phyloP scores from a whole-genome alignment of 2,888 invertebrate species.

The Papilio protenor region DNA sequence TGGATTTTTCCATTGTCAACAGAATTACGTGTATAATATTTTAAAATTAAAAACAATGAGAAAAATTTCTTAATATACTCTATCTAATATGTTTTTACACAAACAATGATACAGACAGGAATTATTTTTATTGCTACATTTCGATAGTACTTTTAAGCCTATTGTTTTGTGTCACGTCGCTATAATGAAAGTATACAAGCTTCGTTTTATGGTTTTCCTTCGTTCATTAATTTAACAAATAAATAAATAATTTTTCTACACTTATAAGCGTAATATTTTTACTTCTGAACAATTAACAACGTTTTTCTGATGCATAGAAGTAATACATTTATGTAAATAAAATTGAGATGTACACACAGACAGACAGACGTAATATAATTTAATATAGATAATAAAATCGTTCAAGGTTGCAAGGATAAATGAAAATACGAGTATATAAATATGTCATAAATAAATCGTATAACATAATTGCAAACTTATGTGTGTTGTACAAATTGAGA shows the following conservation, averaged over 20 bases:
- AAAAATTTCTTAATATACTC: conserved; percentile 17
- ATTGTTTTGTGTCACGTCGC: conserved; percentile 43
- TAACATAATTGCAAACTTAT: conserved; percentile 10
- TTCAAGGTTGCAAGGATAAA: conserved; percentile 24
- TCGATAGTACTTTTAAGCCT: conserved; percentile 24
- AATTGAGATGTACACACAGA: neutral
- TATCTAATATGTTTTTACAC: conserved; percentile 11
- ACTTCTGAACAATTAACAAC: neutral
- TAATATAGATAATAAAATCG: conserved; percentile 2
- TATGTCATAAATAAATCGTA: conserved; percentile 18
- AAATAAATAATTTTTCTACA: neutral
- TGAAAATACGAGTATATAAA: conserved; percentile 35
- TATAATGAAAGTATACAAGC: conserved; percentile 20
- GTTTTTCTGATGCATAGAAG: neutral
- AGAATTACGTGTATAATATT: neutral
- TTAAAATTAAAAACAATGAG: conserved; percentile 7
- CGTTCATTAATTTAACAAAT: conserved; percentile 3
- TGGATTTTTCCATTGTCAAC: neutral
- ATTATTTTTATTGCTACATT: conserved; percentile 28
- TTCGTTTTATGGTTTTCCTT: conserved; percentile 9
- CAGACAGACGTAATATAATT: neutral
- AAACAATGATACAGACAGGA: conserved; percentile 6
- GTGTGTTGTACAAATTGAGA: conserved; percentile 4
- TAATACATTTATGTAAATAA: neutral
- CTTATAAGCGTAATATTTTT: neutral